Percentiles rank a stretch among this genome's conserved stretches.
Conservation (phyloP, 2,797 vertebrate genomes). For the Carapus acus region DNA sequence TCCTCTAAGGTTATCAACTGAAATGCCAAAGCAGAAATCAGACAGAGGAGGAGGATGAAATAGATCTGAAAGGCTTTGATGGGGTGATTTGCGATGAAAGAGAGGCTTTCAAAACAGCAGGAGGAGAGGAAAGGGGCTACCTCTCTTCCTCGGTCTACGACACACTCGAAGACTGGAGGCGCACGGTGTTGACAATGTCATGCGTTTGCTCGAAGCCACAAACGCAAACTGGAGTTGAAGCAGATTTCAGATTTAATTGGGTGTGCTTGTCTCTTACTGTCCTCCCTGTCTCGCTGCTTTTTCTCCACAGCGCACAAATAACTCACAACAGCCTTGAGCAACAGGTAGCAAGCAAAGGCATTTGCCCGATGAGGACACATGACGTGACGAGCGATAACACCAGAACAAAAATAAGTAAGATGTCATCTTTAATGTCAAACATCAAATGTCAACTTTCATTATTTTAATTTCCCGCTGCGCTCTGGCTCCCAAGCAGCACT, state of each 20-base stretch:
- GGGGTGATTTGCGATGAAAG: constrained; percentile 52
- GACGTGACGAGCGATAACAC: constrained; percentile 58
- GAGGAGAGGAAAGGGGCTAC: no score
- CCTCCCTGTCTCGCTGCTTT: constrained; percentile 5
- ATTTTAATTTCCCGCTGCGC: constrained; percentile 22
- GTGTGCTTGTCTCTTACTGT: constrained; percentile 38
- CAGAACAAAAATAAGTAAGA: constrained; percentile 65
- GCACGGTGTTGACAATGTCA: constrained; percentile 29
- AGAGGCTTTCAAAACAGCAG: constrained; percentile 62
- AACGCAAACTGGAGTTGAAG: constrained; percentile 43
- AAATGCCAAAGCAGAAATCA: constrained; percentile 54
- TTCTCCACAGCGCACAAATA: not conserved
- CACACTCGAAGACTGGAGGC: constrained; percentile 42
- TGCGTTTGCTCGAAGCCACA: constrained; percentile 36
- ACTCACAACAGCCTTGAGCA: constrained; percentile 26
- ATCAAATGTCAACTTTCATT: constrained; percentile 54
- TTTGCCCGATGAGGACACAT: constrained; percentile 43
- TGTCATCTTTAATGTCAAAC: constrained; percentile 70
- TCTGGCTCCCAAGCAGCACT: constrained; percentile 48
- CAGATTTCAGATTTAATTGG: constrained; percentile 37
- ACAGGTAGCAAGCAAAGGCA: constrained; percentile 30
- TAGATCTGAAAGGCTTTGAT: constrained; percentile 62
- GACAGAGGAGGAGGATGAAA: constrained; percentile 52
- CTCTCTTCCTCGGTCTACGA: constrained; percentile 34
- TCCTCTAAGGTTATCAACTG: constrained; percentile 62